These are phyloP conservation scores for Hippoglossus hippoglossus DNA, from an alignment of 2,797 vertebrate genomes.

Conservation along the genomic window DNA sequence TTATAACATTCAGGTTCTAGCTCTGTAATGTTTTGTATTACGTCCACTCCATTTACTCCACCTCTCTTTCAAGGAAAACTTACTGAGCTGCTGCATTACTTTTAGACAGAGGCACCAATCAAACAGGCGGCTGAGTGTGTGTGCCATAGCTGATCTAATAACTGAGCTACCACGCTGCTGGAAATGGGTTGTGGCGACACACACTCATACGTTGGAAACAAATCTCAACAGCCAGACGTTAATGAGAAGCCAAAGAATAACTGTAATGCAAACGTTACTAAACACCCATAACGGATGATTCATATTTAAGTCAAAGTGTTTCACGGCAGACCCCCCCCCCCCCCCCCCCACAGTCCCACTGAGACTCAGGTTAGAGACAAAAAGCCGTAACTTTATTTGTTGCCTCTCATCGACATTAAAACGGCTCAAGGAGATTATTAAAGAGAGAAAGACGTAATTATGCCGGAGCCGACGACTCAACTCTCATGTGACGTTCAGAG, in stretches of 20 bases:
- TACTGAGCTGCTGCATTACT: neutral
- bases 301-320: constrained; percentile 31
- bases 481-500: constrained; percentile 62
- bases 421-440: constrained; percentile 58
- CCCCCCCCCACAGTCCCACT: neutral
- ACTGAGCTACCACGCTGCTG: constrained; percentile 7
- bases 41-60: no score
- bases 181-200: neutral
- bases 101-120: neutral
- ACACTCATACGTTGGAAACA: constrained; percentile 6
- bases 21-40: neutral
- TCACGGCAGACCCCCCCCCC: constrained; percentile 7
- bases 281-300: constrained; percentile 34
- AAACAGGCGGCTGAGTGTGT: neutral
- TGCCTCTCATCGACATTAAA: constrained; percentile 55
- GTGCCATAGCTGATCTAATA: neutral
- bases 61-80: no score
- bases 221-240: neutral
- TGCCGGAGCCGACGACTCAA: constrained; percentile 28
- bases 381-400: constrained; percentile 48
- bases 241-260: constrained; percentile 12
- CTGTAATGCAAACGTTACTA: constrained; percentile 24
- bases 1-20: neutral
- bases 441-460: constrained; percentile 43
- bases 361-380: constrained; percentile 46